Evolutionary conservation across 2,888 invertebrate genomes (phyloP).

Genomic region (Andrena camellia): DNA sequence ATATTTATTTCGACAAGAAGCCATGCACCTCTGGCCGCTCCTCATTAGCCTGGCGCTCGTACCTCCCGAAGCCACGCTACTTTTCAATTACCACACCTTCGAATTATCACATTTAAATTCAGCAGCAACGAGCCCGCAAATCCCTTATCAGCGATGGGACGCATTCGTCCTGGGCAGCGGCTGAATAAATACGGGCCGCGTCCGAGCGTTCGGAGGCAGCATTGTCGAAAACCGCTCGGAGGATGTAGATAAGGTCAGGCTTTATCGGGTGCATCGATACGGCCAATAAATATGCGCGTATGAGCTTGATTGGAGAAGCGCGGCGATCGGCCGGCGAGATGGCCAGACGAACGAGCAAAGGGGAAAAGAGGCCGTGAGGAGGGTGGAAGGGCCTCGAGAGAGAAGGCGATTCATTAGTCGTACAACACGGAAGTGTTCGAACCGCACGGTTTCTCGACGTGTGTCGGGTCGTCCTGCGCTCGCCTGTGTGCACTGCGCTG

Average conservation of each 20-base stretch:
- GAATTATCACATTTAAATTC: slow-evolving; percentile 15
- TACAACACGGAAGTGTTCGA: slow-evolving; percentile 83
- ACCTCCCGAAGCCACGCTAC: neutral
- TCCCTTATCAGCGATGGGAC: neutral
- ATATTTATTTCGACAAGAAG: no score
- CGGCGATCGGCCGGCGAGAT: slow-evolving; percentile 51
- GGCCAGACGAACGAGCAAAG: slow-evolving; percentile 46
- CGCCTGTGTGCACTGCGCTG: slow-evolving; percentile 21
- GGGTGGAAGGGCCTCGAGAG: slow-evolving; percentile 65
- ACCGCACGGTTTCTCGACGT: slow-evolving; percentile 73
- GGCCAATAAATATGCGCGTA: slow-evolving; percentile 66
- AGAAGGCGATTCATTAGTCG: slow-evolving; percentile 84
- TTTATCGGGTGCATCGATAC: slow-evolving; percentile 68
- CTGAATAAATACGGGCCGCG: slow-evolving; percentile 5
- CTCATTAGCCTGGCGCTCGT: neutral
- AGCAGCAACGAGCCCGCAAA: neutral
- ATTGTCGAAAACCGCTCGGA: slow-evolving; percentile 55
- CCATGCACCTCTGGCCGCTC: neutral
- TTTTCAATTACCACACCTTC: slow-evolving; percentile 21
- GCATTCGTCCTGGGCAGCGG: neutral
- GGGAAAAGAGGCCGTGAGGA: slow-evolving; percentile 47
- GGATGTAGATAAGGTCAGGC: slow-evolving; percentile 60
- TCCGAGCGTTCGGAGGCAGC: slow-evolving; percentile 15
- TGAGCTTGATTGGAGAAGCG: slow-evolving; percentile 63
- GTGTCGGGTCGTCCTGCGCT: slow-evolving; percentile 48